phyloP scores from a whole-genome alignment of 2,113 vertebrate genomes.

The Pandion haliaetus region DNA sequence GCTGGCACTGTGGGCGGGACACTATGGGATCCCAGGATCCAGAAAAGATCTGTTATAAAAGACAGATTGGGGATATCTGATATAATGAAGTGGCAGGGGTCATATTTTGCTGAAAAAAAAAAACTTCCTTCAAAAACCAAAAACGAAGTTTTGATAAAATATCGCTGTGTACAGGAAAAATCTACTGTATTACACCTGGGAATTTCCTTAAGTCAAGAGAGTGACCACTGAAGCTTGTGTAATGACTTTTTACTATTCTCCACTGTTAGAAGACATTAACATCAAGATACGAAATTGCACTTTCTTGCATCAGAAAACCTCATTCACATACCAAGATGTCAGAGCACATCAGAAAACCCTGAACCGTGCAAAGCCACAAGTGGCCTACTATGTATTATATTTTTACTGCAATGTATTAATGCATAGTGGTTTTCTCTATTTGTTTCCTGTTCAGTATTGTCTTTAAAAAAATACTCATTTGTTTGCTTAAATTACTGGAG shows the following conservation, averaged over 20 bases:
- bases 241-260: not conserved
- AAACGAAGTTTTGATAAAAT: not conserved
- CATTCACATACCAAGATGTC: conserved; percentile 42
- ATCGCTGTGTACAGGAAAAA: not conserved
- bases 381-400: not conserved
- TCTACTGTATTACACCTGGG: not conserved
- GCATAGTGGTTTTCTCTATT: conserved; percentile 17
- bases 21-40: not conserved
- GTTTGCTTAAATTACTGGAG: not conserved
- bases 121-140: rapidly evolving
- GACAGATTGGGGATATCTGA: not conserved
- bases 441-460: not conserved
- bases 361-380: conserved; percentile 30
- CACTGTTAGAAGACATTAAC: not conserved
- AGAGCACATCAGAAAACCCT: conserved; percentile 39
- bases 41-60: not conserved
- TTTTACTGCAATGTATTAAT: conserved; percentile 27
- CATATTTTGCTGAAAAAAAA: not conserved
- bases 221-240: not conserved
- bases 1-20: not conserved
- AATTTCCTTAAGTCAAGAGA: not conserved
- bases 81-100: not conserved
- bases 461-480: conserved; percentile 12
- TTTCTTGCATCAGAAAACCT: conserved; percentile 59
- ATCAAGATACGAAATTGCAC: not conserved